phyloP scores from a whole-genome alignment of 2,797 vertebrate species.

The Macropodus opercularis region DNA sequence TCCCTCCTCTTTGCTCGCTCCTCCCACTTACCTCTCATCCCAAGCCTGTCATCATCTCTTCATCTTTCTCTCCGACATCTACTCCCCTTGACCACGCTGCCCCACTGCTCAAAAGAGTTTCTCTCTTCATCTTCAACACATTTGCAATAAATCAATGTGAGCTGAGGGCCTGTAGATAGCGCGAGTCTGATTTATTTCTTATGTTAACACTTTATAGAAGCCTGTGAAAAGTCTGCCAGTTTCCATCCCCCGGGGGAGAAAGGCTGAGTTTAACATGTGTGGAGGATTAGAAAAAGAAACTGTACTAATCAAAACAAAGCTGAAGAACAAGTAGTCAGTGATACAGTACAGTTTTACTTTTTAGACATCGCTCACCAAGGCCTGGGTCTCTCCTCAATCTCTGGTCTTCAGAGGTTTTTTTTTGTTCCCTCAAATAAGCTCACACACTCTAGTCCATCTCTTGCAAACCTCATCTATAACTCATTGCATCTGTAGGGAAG shows the following conservation, averaged over 20 bases:
- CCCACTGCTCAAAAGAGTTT: conserved; percentile 56
- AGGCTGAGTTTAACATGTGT: conserved; percentile 22
- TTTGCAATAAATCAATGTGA: conserved; percentile 75
- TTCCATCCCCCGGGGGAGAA: conserved; percentile 45
- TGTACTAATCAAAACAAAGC: conserved; percentile 28
- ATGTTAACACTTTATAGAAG: conserved; percentile 68
- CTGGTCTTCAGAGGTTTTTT: conserved; percentile 6
- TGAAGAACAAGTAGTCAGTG: conserved; percentile 16
- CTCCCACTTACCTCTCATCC: conserved; percentile 15
- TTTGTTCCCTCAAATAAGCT: conserved; percentile 15
- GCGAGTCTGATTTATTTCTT: conserved; percentile 77
- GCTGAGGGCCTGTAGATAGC: conserved; percentile 66
- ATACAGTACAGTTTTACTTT: conserved; percentile 29
- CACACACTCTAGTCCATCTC: conserved; percentile 6
- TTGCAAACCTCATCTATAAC: conserved; percentile 49
- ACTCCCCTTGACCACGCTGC: conserved; percentile 40
- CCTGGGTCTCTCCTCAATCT: conserved; percentile 4
- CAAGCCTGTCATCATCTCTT: conserved; percentile 29
- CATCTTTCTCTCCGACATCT: conserved; percentile 27
- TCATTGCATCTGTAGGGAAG: conserved; percentile 48
- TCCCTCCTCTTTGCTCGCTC: conserved; percentile 8
- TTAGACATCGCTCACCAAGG: not conserved
- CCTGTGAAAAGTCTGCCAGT: conserved; percentile 47
- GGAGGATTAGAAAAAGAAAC: conserved; percentile 47
- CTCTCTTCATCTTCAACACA: conserved; percentile 67